A percentile compares a stretch with the other conserved stretches of the same genome.
Conservation (phyloP, 2,888 invertebrate species). For the Mesoligia furuncula region DNA sequence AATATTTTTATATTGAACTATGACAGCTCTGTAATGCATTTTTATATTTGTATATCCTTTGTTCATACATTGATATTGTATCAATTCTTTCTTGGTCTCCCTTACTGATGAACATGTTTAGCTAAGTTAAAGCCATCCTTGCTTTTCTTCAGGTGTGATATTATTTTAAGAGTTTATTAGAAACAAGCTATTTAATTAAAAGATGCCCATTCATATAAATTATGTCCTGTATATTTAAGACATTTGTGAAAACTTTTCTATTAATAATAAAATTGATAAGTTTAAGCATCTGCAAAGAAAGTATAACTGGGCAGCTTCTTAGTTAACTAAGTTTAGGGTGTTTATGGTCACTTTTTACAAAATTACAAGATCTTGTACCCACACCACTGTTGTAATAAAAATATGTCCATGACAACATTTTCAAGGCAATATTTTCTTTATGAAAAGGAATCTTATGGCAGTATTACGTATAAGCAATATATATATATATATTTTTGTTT, state of each 20-base stretch:
- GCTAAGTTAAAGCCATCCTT: slow-evolving; percentile 65
- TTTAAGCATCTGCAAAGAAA: slow-evolving; percentile 1
- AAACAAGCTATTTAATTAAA: slow-evolving; percentile 57
- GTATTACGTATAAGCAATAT: slow-evolving; percentile 88
- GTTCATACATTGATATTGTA: slow-evolving; percentile 35
- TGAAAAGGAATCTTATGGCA: slow-evolving; percentile 78
- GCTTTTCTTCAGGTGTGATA: slow-evolving; percentile 70
- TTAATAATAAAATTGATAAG: slow-evolving; percentile 22
- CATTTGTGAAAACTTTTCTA: slow-evolving; percentile 29
- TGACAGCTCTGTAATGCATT: slow-evolving; percentile 63
- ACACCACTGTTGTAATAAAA: slow-evolving; percentile 52
- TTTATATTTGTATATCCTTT: slow-evolving; percentile 43
- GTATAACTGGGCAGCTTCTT: slow-evolving; percentile 39
- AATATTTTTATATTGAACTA: slow-evolving; percentile 64
- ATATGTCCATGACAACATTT: slow-evolving; percentile 72
- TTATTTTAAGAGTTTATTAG: slow-evolving; percentile 66
- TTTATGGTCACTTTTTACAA: slow-evolving; percentile 33
- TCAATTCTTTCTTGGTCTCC: slow-evolving; percentile 44
- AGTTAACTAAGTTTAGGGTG: slow-evolving; percentile 26
- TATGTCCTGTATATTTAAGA: slow-evolving; percentile 29
- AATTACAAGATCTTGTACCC: slow-evolving; percentile 20
- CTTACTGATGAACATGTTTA: slow-evolving; percentile 52
- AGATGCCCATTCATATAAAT: slow-evolving; percentile 48
- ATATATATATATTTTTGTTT: slow-evolving; percentile 83
- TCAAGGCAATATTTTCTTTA: slow-evolving; percentile 65